Base-by-base conservation (phyloP, 2,888 invertebrate genomes). In the Mystacides longicornis region DNA sequence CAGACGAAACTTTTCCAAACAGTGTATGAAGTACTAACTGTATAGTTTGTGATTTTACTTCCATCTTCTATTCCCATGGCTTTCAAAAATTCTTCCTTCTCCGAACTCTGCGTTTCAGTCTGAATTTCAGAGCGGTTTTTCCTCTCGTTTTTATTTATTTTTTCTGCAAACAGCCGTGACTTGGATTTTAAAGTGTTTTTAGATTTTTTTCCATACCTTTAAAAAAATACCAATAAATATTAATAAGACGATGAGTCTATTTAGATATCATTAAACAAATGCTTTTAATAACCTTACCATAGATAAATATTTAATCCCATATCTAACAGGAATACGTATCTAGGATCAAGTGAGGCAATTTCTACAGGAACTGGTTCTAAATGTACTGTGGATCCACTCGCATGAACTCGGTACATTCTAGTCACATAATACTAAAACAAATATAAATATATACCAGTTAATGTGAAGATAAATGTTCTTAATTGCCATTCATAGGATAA, bases 81-180 rank as follows among this genome's bases (percentile, higher is more conserved):
- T 52, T 80, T 75, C 90, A 95, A 93, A 74, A 99, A 98, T 22
- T 89, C 89, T 4, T 75, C 74, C 4, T 87, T 84, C 67, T 98
- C 97, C 55, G 85, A 82, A 1, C 88, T 89, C 70, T 92, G 89
- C 33, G 79, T 77, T 68, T 94, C 89, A 0, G 90, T 85, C 43
- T 90, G 75, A 54, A 99, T 86, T 66, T 96, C 95, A 0, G 95
- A 87, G 68, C 89, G 89, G 68, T 93, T 93, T 71, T 99, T 99
- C 19, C 98, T 79, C 71, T 99, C 99, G 67, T 95, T 93, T 73
- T 98, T 98, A 71, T 97, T 99, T 56, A 99, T 93, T 72, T 98
- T 98, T 71, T 99, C 99, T 2, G 97, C 92, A 78, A 99, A 85
- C 14, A 99, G 75, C 52, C 95, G 79, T 0, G 89, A 84, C 68